These are phyloP conservation scores for Acipenser transmontanus DNA, from an alignment of 2,797 vertebrate genomes.

Conservation along the genomic window DNA sequence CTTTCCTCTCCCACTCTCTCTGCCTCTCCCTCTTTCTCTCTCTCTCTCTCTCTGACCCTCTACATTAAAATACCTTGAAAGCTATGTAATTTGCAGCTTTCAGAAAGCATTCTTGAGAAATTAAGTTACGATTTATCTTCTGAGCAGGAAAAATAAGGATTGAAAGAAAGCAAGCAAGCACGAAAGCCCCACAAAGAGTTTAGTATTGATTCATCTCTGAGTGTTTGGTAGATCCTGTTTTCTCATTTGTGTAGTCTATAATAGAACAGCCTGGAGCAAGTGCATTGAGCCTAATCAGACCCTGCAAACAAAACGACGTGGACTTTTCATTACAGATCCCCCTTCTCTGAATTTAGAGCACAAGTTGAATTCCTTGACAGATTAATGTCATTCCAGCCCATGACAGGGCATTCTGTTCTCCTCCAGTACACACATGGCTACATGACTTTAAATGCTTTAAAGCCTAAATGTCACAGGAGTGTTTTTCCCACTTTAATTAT, in stretches of 20 bases:
- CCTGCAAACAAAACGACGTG: constrained; percentile 11
- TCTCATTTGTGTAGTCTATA: constrained; percentile 40
- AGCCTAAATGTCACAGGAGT: too few species aligned
- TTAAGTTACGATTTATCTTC: constrained; percentile 76
- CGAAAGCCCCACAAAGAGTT: constrained; percentile 67
- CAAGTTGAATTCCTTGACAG: constrained; percentile 7
- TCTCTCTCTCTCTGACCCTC: constrained; percentile 28
- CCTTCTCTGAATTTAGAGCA: constrained; percentile 9
- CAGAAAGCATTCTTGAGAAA: constrained; percentile 67
- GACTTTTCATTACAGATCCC: constrained; percentile 19
- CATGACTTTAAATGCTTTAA: too few species aligned
- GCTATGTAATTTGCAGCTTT: constrained; percentile 68
- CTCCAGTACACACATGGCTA: too few species aligned
- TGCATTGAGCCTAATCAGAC: constrained; percentile 24
- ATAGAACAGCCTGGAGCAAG: constrained; percentile 23
- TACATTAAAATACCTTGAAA: constrained; percentile 53
- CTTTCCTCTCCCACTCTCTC: neutral
- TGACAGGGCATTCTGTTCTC: too few species aligned
- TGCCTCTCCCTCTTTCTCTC: neutral
- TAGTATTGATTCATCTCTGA: constrained; percentile 73
- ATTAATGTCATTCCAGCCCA: constrained; percentile 11
- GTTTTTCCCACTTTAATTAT: too few species aligned
- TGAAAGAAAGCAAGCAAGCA: constrained; percentile 46
- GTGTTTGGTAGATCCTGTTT: constrained; percentile 59
- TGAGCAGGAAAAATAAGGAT: constrained; percentile 56